Base-by-base conservation (phyloP, 2,113 vertebrate species). In the Brachypodius melanocephalos region DNA sequence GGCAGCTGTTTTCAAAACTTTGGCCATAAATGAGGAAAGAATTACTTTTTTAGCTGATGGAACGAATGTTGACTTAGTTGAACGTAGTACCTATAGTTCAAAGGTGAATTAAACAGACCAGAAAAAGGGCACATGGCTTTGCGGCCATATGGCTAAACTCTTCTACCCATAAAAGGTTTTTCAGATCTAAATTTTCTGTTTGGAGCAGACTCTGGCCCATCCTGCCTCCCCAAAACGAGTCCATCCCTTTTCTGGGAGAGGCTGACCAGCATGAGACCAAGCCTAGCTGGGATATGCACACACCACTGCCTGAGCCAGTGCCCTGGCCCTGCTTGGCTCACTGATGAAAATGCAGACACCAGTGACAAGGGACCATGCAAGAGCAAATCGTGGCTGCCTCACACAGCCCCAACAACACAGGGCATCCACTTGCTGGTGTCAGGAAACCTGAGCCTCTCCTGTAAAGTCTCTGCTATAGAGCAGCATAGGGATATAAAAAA, bases 91-190 rank as follows among this genome's bases (percentile, higher is more conserved):
- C 36, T 66, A 7, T 13, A 77, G 43, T 83, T 95, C 79, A 77
- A 86, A 96, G 68, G 51, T 74, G 55, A 74, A 81, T 61, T 71
- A 80, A 73, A 79, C 17, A 86, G 42, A 84, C 7, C 46, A 74
- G 68, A 14, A 55, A 80, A 75, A 22, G 32, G 25, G 12, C 42
- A 38, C 4, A 38, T 3, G 49, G 12, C 15, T 54, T 54, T 68
- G 42, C 8, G 10, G 22, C 21, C 52, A 40, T 28, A 68, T 28
- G n/a, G 52, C 10, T 62, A 63, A 72, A 42, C 16, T 40, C 25
- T 68, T 63, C 58, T 36, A 16, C 10, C 36, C 3, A 80, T 72
- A 48, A 57, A 42, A 80, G 7, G 10, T 25, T 67, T 46, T 40
- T 42, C 10, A 49, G 46, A n/a, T 69, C 28, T 74, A 62, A 43